These are phyloP conservation scores for Menura novaehollandiae DNA, from an alignment of 2,113 vertebrate genomes.

Conservation along the genomic window DNA sequence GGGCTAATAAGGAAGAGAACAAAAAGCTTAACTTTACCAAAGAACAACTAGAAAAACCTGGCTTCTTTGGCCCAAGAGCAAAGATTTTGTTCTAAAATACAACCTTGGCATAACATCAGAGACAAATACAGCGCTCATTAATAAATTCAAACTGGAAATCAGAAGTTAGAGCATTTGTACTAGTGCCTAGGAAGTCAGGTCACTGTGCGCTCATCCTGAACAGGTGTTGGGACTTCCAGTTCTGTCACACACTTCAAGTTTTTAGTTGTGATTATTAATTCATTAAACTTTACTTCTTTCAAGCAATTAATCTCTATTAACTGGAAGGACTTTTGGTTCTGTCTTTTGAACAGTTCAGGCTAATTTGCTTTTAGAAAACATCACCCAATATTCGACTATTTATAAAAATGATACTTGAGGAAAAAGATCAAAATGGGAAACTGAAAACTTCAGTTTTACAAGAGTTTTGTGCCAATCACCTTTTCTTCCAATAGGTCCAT, in stretches of 20 bases:
- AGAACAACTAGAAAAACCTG: background rate
- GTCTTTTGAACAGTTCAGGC: background rate
- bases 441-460: background rate
- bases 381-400: background rate
- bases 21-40: background rate
- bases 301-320: background rate
- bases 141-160: background rate
- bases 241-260: background rate
- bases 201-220: background rate
- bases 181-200: background rate
- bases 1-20: background rate
- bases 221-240: background rate
- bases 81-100: background rate
- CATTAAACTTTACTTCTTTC: background rate
- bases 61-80: background rate
- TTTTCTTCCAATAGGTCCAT: background rate
- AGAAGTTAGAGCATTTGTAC: background rate
- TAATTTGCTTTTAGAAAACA: background rate
- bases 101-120: background rate
- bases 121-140: background rate
- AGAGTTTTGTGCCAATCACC: background rate
- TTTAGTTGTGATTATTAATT: background rate
- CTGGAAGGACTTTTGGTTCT: background rate
- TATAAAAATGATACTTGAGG: background rate
- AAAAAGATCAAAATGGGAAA: background rate